These are phyloP conservation scores for Arvicanthis niloticus DNA, from an alignment of 2,113 vertebrate genomes.

Conservation along the genomic window DNA sequence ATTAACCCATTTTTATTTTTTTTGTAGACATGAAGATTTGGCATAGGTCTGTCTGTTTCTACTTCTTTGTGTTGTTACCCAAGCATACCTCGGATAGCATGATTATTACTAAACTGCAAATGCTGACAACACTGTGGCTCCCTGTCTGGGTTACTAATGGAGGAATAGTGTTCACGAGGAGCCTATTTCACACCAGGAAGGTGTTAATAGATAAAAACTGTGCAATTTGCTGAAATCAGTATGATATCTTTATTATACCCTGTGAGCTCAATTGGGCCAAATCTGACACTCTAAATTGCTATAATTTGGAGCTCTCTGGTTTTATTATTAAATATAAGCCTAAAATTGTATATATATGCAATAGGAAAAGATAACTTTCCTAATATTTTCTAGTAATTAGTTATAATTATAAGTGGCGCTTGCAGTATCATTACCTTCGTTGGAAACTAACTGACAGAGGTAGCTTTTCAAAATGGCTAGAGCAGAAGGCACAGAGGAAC, in stretches of 20 bases:
- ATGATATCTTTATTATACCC: conserved; percentile 78
- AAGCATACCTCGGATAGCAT: not conserved
- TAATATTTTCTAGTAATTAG: conserved; percentile 69
- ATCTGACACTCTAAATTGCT: conserved; percentile 80
- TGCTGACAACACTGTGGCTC: conserved; percentile 2
- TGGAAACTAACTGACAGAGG: conserved; percentile 24
- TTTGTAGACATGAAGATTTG: not conserved
- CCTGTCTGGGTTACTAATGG: conserved; percentile 38
- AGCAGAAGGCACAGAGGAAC: not conserved
- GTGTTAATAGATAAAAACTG: conserved; percentile 77
- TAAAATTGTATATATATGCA: conserved; percentile 67
- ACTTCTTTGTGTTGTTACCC: not conserved
- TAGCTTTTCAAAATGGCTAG: conserved; percentile 38
- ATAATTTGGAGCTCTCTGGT: conserved; percentile 70
- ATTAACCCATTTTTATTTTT: not conserved
- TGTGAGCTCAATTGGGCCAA: conserved; percentile 69
- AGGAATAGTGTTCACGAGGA: conserved; percentile 59
- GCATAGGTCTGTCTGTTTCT: not conserved
- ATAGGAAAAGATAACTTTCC: conserved; percentile 61
- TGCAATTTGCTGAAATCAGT: conserved; percentile 79
- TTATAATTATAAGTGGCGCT: conserved; percentile 58
- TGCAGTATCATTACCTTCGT: conserved; percentile 44
- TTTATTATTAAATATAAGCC: conserved; percentile 75
- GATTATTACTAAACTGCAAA: conserved; percentile 36
- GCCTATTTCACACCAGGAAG: conserved; percentile 59